Percentiles rank a stretch among this genome's conserved stretches.
Conservation (phyloP, 2,797 vertebrate species). For the Smutsia temminckii region DNA sequence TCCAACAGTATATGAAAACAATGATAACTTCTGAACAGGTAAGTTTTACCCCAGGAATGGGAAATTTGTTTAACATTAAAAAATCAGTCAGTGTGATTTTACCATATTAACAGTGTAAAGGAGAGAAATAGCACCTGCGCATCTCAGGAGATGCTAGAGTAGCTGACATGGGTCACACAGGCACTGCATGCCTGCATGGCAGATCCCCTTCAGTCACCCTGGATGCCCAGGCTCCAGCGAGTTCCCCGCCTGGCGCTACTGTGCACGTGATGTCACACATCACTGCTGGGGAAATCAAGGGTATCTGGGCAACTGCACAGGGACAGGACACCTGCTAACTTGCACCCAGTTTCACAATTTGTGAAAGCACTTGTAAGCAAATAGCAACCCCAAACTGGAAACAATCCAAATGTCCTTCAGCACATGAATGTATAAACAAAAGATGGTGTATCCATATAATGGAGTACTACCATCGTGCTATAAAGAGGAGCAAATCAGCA, state of each 20-base stretch:
- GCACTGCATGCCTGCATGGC: rapidly evolving
- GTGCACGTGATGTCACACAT: not conserved
- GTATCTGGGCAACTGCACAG: not conserved
- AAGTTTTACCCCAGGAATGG: not conserved
- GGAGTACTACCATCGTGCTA: not conserved
- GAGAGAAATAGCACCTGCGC: not conserved
- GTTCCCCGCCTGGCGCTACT: not conserved
- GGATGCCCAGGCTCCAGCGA: not conserved
- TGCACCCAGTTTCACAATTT: not conserved
- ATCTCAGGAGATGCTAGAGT: not conserved
- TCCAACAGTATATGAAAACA: not conserved
- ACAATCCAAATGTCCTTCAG: not conserved
- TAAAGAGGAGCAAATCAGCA: not conserved
- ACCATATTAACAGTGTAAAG: not conserved
- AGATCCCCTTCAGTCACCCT: too few species aligned
- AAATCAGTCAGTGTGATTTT: not conserved
- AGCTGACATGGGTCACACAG: not conserved
- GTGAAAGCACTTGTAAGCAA: not conserved
- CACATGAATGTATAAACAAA: not conserved
- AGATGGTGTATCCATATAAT: not conserved
- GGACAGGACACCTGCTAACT: not conserved
- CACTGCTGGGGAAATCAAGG: not conserved
- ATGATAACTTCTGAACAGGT: not conserved
- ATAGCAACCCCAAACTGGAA: not conserved
- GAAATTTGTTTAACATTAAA: not conserved